A percentile compares a stretch with the other conserved stretches of the same genome.
Conservation (phyloP, 2,113 vertebrate genomes). For the Tamias sibiricus region DNA sequence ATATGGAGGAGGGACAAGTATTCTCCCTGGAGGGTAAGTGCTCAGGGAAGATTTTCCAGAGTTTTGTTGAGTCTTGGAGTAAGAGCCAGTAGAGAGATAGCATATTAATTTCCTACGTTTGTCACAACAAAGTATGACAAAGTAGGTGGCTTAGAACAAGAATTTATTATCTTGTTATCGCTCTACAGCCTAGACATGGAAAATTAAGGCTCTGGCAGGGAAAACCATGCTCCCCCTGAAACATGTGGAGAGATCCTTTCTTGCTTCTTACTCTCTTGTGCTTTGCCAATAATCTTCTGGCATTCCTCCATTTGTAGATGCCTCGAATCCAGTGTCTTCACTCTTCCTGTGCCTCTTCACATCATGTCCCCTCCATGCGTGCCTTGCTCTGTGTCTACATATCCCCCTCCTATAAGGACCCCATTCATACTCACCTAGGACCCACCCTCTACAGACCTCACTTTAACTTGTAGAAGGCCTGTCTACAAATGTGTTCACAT, state of each 20-base stretch:
- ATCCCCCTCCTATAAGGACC: neutral
- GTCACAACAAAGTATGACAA: no score
- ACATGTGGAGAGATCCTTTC: neutral
- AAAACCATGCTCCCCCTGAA: neutral
- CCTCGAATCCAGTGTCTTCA: neutral
- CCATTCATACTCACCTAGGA: no score
- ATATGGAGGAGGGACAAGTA: no score
- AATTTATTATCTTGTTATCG: neutral
- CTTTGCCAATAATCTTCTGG: neutral
- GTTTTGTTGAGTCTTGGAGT: neutral
- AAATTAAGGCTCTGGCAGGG: neutral
- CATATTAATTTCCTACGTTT: neutral
- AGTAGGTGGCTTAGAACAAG: neutral
- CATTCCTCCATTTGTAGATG: neutral
- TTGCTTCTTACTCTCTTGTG: neutral
- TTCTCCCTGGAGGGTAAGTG: neutral
- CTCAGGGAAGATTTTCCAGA: neutral
- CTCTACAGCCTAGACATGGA: neutral
- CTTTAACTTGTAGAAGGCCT: neutral
- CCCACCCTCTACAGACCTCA: neutral
- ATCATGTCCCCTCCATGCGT: neutral
- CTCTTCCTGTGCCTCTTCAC: neutral
- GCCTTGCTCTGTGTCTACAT: neutral
- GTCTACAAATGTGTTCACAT: neutral
- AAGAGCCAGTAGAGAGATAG: neutral